Base-by-base conservation (phyloP, 2,113 vertebrate species). In the Esox niger region DNA sequence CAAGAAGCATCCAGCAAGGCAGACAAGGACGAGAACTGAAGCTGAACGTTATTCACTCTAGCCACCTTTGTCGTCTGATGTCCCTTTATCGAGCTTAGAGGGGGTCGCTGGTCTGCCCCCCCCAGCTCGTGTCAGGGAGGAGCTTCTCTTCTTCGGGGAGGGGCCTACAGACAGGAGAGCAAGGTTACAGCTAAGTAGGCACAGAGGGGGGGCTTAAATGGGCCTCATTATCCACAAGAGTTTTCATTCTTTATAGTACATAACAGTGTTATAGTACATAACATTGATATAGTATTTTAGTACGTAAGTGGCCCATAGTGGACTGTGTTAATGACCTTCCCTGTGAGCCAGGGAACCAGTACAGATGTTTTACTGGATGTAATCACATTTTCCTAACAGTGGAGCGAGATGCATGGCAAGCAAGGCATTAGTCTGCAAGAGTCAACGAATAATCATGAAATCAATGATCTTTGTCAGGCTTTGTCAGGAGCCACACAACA, bases 21-120 rank as follows among this genome's bases (percentile, higher is more conserved):
- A 75, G 73, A 75, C 11, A 59, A 38, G 33, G 46, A 49, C 29
- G 55, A 74, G 47, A 65, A n/a, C 26, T 66, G 74, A 70, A 25
- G 27, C 3, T n/a, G 75, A 52, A 32, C 58, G 68, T 13, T 62
- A 71, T 75, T 73, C 81, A 88, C 88, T 82, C 81, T 84, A 91
- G 87, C 91, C 90, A 96, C 92, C 91, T 93, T 91, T 92, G 85
- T 93, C 90, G 81, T 93, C 90, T 81, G 93, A 89, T 80, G 92
- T 90, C 61, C 82, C 70, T 84, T 92, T 93, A 82, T 93, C 93
- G 84, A 88, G 58, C 61, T 90, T 93, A 71, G 85, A 35, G 85
- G 88, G 79, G 49, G 86, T 78, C 2, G 88, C 88, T 25, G 84
- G 75, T 89, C 91, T 92, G 87, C 78, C 91, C 82, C 84, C 90